Conservation (phyloP, 2,797 vertebrate genomes). For the Cephalopachus bancanus region DNA sequence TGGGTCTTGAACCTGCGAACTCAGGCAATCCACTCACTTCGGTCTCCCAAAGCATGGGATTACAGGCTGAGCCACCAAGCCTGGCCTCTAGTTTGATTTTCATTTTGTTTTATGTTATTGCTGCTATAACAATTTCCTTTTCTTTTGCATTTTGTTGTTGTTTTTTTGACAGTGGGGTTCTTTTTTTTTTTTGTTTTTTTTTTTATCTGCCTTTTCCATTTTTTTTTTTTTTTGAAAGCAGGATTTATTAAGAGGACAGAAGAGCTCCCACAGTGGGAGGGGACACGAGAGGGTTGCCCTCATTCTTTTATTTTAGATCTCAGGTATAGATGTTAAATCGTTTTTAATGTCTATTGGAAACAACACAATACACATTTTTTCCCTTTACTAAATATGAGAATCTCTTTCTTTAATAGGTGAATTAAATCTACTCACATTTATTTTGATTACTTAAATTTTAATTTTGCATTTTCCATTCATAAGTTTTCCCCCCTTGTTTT, state of each 20-base stretch:
- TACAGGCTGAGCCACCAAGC: too few species aligned
- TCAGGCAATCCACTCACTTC: too few species aligned
- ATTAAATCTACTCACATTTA: neutral
- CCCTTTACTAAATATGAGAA: neutral
- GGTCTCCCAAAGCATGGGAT: too few species aligned
- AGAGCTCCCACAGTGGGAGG: too few species aligned
- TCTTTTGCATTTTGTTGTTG: neutral
- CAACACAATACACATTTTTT: neutral
- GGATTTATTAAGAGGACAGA: too few species aligned
- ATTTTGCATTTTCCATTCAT: neutral
- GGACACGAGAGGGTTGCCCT: too few species aligned
- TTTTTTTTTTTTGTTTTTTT: neutral
- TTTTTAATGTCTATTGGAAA: neutral
- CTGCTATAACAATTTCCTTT: neutral
- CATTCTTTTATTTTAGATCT: neutral
- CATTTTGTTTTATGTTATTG: neutral
- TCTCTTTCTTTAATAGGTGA: neutral
- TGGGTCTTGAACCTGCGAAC: too few species aligned
- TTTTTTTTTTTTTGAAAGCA: neutral
- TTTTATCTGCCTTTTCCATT: neutral
- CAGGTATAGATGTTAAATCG: neutral
- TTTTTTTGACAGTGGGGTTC: accelerated
- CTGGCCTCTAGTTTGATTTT: neutral
- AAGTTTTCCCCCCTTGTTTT: neutral
- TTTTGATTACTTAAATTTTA: neutral